Base-by-base conservation (phyloP, 2,797 vertebrate species). In the Denticeps clupeoides region DNA sequence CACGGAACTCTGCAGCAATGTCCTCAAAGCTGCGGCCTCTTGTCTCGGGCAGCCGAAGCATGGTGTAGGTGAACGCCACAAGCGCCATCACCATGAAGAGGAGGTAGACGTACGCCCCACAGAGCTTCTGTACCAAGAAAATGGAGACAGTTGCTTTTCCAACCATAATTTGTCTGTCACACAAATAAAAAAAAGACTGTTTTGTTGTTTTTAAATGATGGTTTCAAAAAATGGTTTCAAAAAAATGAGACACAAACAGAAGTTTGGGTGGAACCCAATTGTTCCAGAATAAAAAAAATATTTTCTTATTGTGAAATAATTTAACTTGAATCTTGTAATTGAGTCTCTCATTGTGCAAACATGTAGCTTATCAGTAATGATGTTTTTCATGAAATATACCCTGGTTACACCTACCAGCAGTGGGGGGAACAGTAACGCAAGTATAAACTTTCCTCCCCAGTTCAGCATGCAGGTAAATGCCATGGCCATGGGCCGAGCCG, bases 381-480 rank as follows among this genome's bases (percentile, higher is more conserved):
- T 8, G 25, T 28, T 28, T 28, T 28, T 9, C 27, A 4, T 27
- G 24, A 15, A 15, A 45, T 16, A 31, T 10, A 21, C 8, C 16
- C 12, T 15, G 26, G 10, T 40, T 23, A 4, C 24, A 40, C 47
- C 3, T 68, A 58, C 13, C 59, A 58, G 59, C 28, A 80, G 41
- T 1, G 68, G 59, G 22, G 80, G 75, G 31, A 84, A 84, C 48
- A 86, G 62, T 5, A 77, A 70, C 1, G 71, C 71, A 49, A 80
- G 54, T 11, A 76, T 40, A 53, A 81, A 84, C 71, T 86, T 85
- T 24, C 74, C 73, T 42, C 81, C 84, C 69, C 74, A 70, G 71
- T 73, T 77, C 19, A 81, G 64, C 69, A 83, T 74, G 64, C 81
- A 75, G 56, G 81, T 80, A 59, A 84, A 82, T 5, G 81, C 77